phyloP scores from a whole-genome alignment of 2,113 vertebrate genomes.

The Tichodroma muraria region DNA sequence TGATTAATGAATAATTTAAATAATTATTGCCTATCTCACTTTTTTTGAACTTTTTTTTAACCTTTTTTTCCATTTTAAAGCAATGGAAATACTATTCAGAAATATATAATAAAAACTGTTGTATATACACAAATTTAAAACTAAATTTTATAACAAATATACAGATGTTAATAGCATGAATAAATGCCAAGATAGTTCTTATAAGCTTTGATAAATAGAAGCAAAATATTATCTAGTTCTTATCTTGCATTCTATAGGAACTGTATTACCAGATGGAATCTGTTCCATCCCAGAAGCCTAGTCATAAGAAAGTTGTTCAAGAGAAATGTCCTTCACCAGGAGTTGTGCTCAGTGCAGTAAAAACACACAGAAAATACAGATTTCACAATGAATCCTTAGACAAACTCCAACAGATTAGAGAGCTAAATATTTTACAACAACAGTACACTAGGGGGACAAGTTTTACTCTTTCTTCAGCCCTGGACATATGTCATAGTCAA shows the following conservation, averaged over 20 bases:
- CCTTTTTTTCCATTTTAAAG: too few species aligned
- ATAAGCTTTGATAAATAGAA: background rate
- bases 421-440: conserved; percentile 17
- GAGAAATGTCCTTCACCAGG: background rate
- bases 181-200: background rate
- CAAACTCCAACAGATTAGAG: background rate
- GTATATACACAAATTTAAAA: background rate
- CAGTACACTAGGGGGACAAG: conserved; percentile 56
- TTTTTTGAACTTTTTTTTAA: too few species aligned
- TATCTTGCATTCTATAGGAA: background rate
- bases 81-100: background rate
- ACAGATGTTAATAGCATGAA: background rate
- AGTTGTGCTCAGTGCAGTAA: background rate
- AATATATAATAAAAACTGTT: background rate
- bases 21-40: background rate
- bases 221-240: background rate
- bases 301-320: background rate
- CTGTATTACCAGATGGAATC: background rate
- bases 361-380: background rate
- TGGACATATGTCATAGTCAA: background rate
- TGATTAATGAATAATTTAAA: background rate
- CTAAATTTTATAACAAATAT: background rate
- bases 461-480: background rate
- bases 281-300: background rate
- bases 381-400: background rate